These are phyloP conservation scores for Peromyscus polionotus DNA, from an alignment of 2,113 vertebrate genomes.

Conservation along the genomic window DNA sequence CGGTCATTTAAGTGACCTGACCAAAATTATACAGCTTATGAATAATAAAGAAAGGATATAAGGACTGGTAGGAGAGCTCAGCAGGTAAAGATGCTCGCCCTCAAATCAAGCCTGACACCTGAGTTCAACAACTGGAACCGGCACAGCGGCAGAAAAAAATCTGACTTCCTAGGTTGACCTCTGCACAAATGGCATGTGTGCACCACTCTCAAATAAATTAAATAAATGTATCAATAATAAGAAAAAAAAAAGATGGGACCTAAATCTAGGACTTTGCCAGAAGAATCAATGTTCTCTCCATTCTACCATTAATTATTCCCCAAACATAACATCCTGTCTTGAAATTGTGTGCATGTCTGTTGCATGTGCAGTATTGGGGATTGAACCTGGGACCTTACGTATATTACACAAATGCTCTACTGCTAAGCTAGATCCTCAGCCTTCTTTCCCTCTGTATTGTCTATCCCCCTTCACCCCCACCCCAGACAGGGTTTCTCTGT, in stretches of 20 bases:
- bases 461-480: fast-evolving
- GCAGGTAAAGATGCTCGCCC: background rate
- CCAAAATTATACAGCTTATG: conserved; percentile 1
- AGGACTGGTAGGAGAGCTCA: background rate
- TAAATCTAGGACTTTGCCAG: conserved; percentile 18
- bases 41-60: conserved; percentile 8
- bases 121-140: too few species aligned
- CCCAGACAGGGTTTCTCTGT: background rate
- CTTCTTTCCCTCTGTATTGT: background rate
- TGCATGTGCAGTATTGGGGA: background rate
- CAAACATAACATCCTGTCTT: background rate
- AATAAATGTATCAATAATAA: conserved; percentile 9
- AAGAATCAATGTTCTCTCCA: background rate
- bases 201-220: background rate
- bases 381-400: background rate
- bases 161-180: background rate
- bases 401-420: background rate
- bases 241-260: background rate
- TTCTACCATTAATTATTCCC: background rate
- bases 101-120: background rate
- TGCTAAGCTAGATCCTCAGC: background rate
- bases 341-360: background rate
- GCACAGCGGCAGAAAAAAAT: background rate
- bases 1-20: conserved; percentile 26
- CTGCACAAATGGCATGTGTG: background rate